Evolutionary conservation across 2,113 vertebrate species (phyloP).

Genomic region (Indicator indicator): DNA sequence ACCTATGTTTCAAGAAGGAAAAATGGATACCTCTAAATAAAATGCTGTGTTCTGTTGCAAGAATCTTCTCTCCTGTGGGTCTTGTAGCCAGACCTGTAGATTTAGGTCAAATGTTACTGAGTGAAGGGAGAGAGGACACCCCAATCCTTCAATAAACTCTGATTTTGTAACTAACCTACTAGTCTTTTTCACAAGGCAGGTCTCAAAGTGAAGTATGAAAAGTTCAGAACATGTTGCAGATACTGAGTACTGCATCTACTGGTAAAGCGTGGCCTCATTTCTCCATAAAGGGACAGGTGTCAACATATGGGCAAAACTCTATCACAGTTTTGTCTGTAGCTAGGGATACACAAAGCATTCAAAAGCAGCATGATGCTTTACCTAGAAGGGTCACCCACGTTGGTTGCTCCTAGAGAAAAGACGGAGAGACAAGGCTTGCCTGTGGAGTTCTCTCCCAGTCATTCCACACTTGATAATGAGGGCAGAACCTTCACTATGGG

Average conservation of each 20-base stretch:
- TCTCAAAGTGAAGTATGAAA: neutral
- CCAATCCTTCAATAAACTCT: neutral
- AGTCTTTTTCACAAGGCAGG: neutral
- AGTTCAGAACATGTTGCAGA: neutral
- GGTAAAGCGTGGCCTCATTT: neutral
- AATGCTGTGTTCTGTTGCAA: neutral
- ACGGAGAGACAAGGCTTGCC: neutral
- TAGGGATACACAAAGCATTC: neutral
- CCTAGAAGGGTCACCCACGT: neutral
- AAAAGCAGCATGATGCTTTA: neutral
- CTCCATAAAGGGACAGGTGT: neutral
- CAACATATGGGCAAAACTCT: neutral
- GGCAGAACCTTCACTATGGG: neutral
- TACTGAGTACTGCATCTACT: neutral
- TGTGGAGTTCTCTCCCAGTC: neutral
- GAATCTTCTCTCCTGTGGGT: neutral
- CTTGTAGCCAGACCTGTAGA: neutral
- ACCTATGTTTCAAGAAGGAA: neutral
- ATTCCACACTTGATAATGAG: accelerated
- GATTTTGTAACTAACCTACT: neutral
- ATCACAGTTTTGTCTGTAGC: neutral
- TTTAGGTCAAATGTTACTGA: neutral
- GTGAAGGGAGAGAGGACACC: neutral
- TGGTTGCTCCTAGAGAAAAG: neutral
- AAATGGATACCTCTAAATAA: neutral